Conservation (phyloP, 2,888 invertebrate genomes). For the Epinotia ramella region DNA sequence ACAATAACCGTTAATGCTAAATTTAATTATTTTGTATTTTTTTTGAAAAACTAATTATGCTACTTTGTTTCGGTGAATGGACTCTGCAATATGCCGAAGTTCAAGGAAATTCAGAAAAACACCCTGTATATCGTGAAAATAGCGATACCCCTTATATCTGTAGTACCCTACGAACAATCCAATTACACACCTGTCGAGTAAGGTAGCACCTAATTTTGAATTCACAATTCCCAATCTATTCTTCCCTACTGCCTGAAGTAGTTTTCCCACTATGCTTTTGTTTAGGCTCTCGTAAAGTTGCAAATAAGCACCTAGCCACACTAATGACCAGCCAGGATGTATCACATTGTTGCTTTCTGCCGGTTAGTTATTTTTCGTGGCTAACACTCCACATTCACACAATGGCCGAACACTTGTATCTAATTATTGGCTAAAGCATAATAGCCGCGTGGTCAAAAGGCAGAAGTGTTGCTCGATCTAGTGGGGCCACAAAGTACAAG, state of each 20-base stretch:
- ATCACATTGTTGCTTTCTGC: slow-evolving; percentile 40
- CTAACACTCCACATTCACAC: slow-evolving; percentile 47
- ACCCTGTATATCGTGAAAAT: too few species aligned
- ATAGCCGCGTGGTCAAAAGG: slow-evolving; percentile 53
- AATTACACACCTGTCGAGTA: slow-evolving; percentile 1
- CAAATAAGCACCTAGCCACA: slow-evolving; percentile 33
- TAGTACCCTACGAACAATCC: neutral
- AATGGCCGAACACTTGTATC: slow-evolving; percentile 49
- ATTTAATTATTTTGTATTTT: too few species aligned
- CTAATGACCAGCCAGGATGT: slow-evolving; percentile 38
- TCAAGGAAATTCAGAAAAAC: too few species aligned
- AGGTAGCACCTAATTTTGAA: neutral
- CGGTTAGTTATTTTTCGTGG: slow-evolving; percentile 46
- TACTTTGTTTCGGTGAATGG: too few species aligned
- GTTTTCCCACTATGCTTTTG: neutral
- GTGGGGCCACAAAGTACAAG: slow-evolving; percentile 37
- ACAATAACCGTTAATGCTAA: too few species aligned
- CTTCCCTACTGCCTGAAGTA: neutral
- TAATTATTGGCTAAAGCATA: slow-evolving; percentile 53
- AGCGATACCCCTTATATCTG: too few species aligned
- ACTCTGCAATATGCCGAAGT: too few species aligned
- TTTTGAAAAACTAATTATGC: too few species aligned
- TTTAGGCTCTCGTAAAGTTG: slow-evolving; percentile 23
- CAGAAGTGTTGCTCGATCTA: slow-evolving; percentile 49
- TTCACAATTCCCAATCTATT: slow-evolving; percentile 11